Evolutionary conservation across 1,140 invertebrate species (phyloP).

Genomic region (Asbolus verrucosus): DNA sequence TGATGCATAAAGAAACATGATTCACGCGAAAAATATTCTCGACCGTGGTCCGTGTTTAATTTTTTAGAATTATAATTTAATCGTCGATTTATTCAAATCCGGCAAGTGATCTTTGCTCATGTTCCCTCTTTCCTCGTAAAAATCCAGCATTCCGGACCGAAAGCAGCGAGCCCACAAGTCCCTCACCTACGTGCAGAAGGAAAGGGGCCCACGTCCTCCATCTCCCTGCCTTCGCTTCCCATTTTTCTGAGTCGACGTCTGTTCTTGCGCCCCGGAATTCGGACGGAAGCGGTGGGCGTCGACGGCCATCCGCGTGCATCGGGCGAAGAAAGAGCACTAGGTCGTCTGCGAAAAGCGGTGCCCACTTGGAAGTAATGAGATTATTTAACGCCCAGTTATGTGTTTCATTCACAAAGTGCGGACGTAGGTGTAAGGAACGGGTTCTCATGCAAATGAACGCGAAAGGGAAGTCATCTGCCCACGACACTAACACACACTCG

Average conservation of each 20-base stretch:
- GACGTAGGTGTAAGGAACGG: slow-evolving; percentile 57
- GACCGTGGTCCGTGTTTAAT: too few relatives aligned
- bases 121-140: too few relatives aligned
- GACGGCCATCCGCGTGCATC: neutral
- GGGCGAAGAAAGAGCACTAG: slow-evolving; percentile 12
- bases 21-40: too few relatives aligned
- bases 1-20: too few relatives aligned
- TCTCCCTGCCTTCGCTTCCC: too few relatives aligned
- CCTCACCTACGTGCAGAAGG: too few relatives aligned
- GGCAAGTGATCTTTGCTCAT: too few relatives aligned
- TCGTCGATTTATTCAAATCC: too few relatives aligned
- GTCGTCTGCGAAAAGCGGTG: slow-evolving; percentile 4
- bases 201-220: too few relatives aligned
- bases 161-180: too few relatives aligned
- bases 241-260: neutral
- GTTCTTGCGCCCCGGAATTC: slow-evolving; percentile 6
- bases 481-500: slow-evolving; percentile 32
- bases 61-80: too few relatives aligned
- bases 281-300: neutral
- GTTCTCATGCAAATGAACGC: slow-evolving; percentile 60
- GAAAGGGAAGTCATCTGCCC: slow-evolving; percentile 61
- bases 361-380: slow-evolving; percentile 49
- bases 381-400: slow-evolving; percentile 56
- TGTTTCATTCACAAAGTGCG: slow-evolving; percentile 59
- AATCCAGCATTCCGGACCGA: too few relatives aligned